phyloP scores from a whole-genome alignment of 2,113 vertebrate genomes.

The Nothocercus julius region DNA sequence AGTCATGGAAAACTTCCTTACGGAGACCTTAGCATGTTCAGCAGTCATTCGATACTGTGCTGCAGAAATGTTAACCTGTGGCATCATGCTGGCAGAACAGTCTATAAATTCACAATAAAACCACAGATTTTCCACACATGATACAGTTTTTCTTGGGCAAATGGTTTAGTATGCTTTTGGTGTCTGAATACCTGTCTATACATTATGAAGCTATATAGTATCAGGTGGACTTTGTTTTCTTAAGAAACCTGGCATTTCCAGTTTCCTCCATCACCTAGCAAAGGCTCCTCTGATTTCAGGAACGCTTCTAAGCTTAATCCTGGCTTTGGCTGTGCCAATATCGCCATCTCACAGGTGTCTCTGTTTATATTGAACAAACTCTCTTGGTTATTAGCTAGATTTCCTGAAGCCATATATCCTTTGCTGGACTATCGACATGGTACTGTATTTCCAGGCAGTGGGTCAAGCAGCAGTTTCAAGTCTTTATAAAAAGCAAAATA shows the following conservation, averaged over 20 bases:
- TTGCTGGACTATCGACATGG: background rate
- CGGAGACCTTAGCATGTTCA: background rate
- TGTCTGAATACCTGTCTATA: background rate
- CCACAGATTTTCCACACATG: background rate
- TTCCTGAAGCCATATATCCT: background rate
- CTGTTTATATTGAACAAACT: background rate
- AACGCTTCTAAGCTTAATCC: background rate
- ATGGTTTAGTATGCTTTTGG: background rate
- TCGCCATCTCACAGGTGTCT: background rate
- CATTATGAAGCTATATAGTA: background rate
- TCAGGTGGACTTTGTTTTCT: background rate
- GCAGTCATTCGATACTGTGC: background rate
- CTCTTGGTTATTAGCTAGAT: background rate
- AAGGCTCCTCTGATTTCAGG: background rate
- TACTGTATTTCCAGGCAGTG: background rate
- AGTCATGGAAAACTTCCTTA: conserved; percentile 54
- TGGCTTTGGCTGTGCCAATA: background rate
- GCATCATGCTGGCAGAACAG: background rate
- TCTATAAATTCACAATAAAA: background rate
- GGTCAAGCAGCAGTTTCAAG: background rate
- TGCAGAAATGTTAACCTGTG: background rate
- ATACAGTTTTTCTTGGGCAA: background rate
- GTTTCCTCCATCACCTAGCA: background rate
- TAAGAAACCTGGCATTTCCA: background rate
- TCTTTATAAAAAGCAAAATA: background rate